Percentiles rank a stretch among this genome's conserved stretches.
phyloP scores from a whole-genome alignment of 1,140 invertebrate species.

The Amphibalanus amphitrite region DNA sequence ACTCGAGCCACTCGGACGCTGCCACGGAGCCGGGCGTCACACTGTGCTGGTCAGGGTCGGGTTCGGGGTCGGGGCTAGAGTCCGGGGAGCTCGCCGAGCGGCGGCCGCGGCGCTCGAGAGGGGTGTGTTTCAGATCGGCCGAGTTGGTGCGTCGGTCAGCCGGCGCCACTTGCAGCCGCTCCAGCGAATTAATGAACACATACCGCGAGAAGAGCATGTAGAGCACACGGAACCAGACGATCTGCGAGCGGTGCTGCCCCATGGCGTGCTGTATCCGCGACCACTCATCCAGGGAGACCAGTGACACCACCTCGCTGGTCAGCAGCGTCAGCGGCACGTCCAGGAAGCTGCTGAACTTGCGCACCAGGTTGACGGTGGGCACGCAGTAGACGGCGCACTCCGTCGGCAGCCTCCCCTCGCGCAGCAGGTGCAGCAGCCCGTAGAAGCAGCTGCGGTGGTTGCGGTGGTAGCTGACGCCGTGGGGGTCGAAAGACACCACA shows the following conservation, averaged over 20 bases:
- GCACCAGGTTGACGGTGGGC: conserved; percentile 60
- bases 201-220: conserved; percentile 83
- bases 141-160: no score
- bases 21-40: no score
- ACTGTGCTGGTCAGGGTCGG: no score
- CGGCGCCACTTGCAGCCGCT: conserved; percentile 3
- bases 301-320: conserved; percentile 50
- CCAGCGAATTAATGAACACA: conserved; percentile 67
- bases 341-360: conserved; percentile 69
- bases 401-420: conserved; percentile 53
- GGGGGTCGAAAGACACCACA: conserved; percentile 72
- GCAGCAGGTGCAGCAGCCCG: conserved; percentile 35
- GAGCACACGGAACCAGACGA: conserved; percentile 78
- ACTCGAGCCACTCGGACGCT: no score
- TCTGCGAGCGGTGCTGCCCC: conserved; percentile 65
- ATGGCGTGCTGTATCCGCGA: conserved; percentile 45
- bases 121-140: no score
- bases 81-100: no score
- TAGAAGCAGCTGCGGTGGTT: conserved; percentile 43
- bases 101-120: no score
- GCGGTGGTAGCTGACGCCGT: conserved; percentile 70
- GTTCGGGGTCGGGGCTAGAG: no score
- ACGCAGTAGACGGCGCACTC: conserved; percentile 61
- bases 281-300: conserved; percentile 26
- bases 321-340: conserved; percentile 63